These are phyloP conservation scores for Corythornis vintsioides DNA, from an alignment of 2,113 vertebrate species.

Conservation along the genomic window DNA sequence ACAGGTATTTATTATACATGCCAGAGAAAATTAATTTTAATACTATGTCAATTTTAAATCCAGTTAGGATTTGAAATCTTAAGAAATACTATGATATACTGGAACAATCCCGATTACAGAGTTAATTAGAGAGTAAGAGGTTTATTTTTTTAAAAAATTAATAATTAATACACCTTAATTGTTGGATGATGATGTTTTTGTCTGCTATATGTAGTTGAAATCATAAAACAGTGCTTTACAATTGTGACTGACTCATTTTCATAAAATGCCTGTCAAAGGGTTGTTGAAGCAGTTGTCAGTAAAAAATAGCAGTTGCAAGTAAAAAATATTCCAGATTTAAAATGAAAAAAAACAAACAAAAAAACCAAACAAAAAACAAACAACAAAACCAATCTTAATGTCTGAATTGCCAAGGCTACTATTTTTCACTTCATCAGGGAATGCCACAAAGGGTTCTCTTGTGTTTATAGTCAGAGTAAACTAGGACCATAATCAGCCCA, in stretches of 20 bases:
- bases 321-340: background rate
- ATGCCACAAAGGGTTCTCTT: background rate
- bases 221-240: background rate
- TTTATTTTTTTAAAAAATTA: constrained; percentile 11
- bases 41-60: background rate
- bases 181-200: background rate
- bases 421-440: background rate
- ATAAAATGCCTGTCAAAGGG: background rate
- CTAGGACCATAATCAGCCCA: constrained; percentile 20
- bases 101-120: background rate
- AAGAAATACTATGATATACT: background rate
- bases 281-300: background rate
- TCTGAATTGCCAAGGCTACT: background rate
- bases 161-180: constrained; percentile 5
- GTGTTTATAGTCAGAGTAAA: background rate
- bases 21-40: background rate
- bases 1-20: background rate
- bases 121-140: background rate
- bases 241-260: background rate
- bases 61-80: background rate
- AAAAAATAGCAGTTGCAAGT: background rate
- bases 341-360: background rate
- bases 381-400: background rate
- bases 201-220: background rate
- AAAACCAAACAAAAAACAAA: background rate